Evolutionary conservation across 1,140 invertebrate genomes (phyloP).

Genomic region (Megathymus violae): DNA sequence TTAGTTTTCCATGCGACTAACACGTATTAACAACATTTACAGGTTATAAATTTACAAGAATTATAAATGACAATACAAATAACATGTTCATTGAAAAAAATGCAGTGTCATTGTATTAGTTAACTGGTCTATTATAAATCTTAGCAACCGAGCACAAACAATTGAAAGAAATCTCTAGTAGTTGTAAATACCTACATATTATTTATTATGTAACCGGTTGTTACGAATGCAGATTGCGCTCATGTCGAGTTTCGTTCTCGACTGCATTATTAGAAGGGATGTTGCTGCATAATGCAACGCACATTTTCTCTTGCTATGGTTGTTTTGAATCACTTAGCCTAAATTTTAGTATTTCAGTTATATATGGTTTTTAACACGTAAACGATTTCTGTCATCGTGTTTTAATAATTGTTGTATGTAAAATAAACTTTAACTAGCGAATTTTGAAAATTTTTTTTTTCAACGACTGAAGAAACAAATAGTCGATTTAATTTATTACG

Average conservation of each 20-base stretch:
- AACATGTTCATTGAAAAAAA: constrained; percentile 19
- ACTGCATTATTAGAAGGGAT: constrained; percentile 16
- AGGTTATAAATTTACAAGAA: constrained; percentile 9
- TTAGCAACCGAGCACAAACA: constrained; percentile 30
- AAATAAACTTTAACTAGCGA: too few relatives aligned
- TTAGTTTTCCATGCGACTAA: too few relatives aligned
- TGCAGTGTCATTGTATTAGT: constrained; percentile 47
- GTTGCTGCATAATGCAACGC: constrained; percentile 16
- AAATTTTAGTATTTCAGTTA: too few relatives aligned
- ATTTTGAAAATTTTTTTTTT: too few relatives aligned
- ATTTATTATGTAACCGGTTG: background rate
- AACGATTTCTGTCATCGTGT: too few relatives aligned
- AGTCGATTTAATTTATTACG: background rate
- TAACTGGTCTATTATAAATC: constrained; percentile 48
- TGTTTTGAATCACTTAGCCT: constrained; percentile 5
- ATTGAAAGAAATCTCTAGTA: constrained; percentile 4
- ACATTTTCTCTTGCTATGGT: constrained; percentile 1
- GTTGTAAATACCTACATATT: background rate
- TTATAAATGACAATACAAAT: background rate
- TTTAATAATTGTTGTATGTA: too few relatives aligned
- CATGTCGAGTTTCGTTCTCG: constrained; percentile 13
- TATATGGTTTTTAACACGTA: too few relatives aligned
- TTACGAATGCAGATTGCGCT: constrained; percentile 19
- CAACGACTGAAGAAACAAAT: too few relatives aligned
- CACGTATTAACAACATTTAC: too few relatives aligned